phyloP scores from a whole-genome alignment of 2,888 invertebrate genomes.

The Tridacna crocea region DNA sequence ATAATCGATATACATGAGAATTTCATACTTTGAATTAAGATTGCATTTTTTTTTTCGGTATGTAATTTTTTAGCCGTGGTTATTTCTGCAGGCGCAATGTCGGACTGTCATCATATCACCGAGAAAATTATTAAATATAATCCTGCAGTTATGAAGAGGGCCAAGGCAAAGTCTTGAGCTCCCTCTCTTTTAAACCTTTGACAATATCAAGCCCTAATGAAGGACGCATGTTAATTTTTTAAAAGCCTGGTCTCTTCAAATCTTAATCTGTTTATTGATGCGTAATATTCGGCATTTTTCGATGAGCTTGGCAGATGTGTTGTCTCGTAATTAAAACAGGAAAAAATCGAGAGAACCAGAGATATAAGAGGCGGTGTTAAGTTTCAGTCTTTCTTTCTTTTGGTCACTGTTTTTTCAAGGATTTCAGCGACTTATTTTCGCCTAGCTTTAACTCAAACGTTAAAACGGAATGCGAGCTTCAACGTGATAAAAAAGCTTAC shows the following conservation, averaged over 20 bases:
- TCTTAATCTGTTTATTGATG: constrained; percentile 33
- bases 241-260: constrained; percentile 20
- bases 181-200: constrained; percentile 4
- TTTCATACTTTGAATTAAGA: too few relatives aligned
- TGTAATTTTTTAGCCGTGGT: too few relatives aligned
- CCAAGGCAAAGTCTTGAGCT: background rate
- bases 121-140: background rate
- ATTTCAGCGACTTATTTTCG: too few relatives aligned
- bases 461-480: too few relatives aligned
- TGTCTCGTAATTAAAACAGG: constrained; percentile 27
- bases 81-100: background rate
- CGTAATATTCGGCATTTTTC: constrained; percentile 36
- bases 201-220: constrained; percentile 29
- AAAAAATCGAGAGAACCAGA: background rate
- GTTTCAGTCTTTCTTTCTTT: background rate
- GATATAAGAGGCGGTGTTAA: background rate
- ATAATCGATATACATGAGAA: too few relatives aligned
- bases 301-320: constrained; percentile 48
- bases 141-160: background rate
- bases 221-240: constrained; percentile 39
- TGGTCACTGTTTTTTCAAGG: too few relatives aligned
- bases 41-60: too few relatives aligned
- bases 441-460: too few relatives aligned
- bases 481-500: too few relatives aligned
- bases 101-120: background rate